These are phyloP conservation scores for Felis catus DNA, from an alignment of 2,113 vertebrate genomes.

Conservation along the genomic window F.catus_Fca126_mat1.0 CM031420.1:91603501-91604000, in stretches of 20 bases:
- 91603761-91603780: neutral
- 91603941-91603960: neutral
- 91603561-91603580: neutral
- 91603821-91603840: neutral
- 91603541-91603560: neutral
- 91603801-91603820: neutral
- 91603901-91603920: neutral
- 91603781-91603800: constrained; percentile 7
- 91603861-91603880: neutral
- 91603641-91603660: neutral
- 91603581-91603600: neutral
- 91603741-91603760: neutral
- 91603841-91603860: neutral
- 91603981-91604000: neutral
- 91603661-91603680: neutral
- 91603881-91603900: neutral
- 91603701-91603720: neutral
- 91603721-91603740: neutral
- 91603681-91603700: neutral
- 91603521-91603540: neutral
- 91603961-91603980: neutral
- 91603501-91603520: neutral
- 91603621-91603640: neutral
- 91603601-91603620: neutral
- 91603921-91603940: neutral